phyloP scores from a whole-genome alignment of 2,797 vertebrate species.

The Limosa lapponica region DNA sequence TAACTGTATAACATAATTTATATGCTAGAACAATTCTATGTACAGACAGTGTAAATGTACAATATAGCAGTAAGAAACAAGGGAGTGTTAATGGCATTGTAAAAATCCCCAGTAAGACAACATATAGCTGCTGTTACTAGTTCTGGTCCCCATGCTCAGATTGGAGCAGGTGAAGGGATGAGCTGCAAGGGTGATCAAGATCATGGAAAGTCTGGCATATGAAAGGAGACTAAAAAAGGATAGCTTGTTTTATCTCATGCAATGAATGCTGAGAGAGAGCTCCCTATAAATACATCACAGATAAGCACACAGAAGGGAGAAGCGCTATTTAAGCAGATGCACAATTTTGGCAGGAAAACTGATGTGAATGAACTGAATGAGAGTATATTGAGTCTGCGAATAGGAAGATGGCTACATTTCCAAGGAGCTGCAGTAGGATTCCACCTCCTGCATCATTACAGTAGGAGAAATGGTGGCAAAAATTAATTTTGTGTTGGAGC shows the following conservation, averaged over 20 bases:
- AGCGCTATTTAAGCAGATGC: constrained; percentile 31
- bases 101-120: constrained; percentile 4
- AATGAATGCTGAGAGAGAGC: constrained; percentile 47
- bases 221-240: constrained; percentile 43
- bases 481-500: neutral
- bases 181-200: constrained; percentile 38
- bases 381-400: neutral
- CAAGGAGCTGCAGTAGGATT: constrained; percentile 16
- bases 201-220: neutral
- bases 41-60: neutral
- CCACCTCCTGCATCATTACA: constrained; percentile 10
- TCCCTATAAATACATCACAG: constrained; percentile 57
- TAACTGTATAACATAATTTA: neutral
- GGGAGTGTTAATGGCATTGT: neutral
- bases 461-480: constrained; percentile 1
- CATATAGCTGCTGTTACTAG: neutral
- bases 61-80: neutral
- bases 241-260: constrained; percentile 41
- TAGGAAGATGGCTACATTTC: constrained; percentile 39
- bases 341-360: constrained; percentile 42
- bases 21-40: neutral
- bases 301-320: constrained; percentile 54
- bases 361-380: constrained; percentile 33
- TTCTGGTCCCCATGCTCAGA: neutral
- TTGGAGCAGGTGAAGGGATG: neutral